phyloP scores from a whole-genome alignment of 2,888 invertebrate species.

The Minunthozetes semirufus region DNA sequence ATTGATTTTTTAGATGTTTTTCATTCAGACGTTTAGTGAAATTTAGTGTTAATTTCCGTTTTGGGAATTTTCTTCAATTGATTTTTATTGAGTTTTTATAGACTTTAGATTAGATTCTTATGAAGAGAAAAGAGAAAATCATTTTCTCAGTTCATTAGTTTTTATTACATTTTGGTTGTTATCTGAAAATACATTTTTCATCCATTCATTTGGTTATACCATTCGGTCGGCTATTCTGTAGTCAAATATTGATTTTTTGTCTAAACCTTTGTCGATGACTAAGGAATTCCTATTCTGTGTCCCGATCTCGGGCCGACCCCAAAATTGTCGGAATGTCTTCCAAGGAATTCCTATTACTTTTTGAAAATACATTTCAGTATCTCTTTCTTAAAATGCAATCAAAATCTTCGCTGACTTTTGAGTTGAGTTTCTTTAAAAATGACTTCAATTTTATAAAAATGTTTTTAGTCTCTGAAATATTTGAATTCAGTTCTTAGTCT shows the following conservation, averaged over 20 bases:
- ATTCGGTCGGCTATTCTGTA: no score
- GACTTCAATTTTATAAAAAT: no score
- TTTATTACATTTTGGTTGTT: not conserved
- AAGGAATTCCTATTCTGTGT: no score
- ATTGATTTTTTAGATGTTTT: not conserved
- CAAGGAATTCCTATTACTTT: no score
- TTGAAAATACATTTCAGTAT: not conserved
- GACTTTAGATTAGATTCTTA: not conserved
- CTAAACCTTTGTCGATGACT: no score
- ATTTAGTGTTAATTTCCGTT: constrained; percentile 16
- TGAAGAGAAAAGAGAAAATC: not conserved
- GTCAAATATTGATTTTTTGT: no score
- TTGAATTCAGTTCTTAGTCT: no score
- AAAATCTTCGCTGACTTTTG: not conserved
- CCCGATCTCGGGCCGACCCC: no score
- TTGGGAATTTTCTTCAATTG: constrained; percentile 18
- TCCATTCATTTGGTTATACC: no score
- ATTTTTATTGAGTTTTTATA: constrained; percentile 10
- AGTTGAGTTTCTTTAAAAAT: no score
- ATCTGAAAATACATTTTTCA: not conserved
- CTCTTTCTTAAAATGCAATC: not conserved
- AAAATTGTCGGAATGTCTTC: no score
- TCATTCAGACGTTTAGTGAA: not conserved
- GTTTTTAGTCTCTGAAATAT: no score
- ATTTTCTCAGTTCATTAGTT: constrained; percentile 7